Evolutionary conservation across 2,797 vertebrate genomes (phyloP).

Genomic region (Alca torda): DNA sequence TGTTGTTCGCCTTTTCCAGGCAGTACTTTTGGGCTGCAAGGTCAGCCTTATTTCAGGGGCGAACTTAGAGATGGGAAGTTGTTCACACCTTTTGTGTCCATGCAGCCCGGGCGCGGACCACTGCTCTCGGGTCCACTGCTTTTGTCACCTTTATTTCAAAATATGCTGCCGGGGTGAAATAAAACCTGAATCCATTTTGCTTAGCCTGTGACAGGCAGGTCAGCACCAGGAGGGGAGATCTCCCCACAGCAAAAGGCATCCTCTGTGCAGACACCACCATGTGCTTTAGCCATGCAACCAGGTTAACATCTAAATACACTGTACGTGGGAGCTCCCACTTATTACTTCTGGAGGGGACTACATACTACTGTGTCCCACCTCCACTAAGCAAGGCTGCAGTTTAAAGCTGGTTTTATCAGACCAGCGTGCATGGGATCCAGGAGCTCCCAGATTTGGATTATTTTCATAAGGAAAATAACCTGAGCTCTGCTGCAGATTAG

Average conservation of each 20-base stretch:
- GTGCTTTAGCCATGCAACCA: neutral
- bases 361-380: neutral
- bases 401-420: neutral
- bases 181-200: neutral
- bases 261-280: neutral
- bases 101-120: neutral
- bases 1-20: neutral
- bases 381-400: neutral
- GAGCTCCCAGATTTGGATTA: neutral
- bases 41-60: neutral
- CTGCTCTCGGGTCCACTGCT: neutral
- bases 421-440: neutral
- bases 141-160: neutral
- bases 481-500: neutral
- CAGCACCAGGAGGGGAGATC: neutral
- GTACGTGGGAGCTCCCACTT: neutral
- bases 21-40: neutral
- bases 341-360: neutral
- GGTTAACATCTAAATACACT: too few species aligned
- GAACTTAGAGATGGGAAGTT: fast-evolving
- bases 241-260: neutral
- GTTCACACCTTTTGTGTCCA: fast-evolving
- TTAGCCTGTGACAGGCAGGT: neutral
- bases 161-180: neutral
- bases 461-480: neutral